phyloP scores from a whole-genome alignment of 2,113 vertebrate genomes.

The Phaethon lepturus region DNA sequence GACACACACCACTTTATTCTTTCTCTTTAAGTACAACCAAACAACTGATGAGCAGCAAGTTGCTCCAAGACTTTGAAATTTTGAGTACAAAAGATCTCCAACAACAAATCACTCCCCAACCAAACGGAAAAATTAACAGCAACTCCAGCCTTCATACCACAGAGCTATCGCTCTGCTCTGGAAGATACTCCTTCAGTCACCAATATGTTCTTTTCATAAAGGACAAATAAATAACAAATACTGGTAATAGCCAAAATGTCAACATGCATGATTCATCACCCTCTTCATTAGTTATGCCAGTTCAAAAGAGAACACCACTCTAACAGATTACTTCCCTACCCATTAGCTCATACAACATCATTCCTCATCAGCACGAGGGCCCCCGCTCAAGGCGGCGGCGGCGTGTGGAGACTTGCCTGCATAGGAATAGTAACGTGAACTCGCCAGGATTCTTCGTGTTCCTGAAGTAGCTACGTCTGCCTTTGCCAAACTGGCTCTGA shows the following conservation, averaged over 20 bases:
- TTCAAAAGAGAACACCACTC: neutral
- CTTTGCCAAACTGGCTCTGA: neutral
- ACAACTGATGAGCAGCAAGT: neutral
- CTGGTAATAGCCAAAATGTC: constrained; percentile 21
- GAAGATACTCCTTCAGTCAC: neutral
- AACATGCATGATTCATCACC: constrained; percentile 19
- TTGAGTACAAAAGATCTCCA: neutral
- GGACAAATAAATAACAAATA: constrained; percentile 32
- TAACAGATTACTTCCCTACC: neutral
- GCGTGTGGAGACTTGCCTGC: neutral
- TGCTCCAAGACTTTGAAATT: neutral
- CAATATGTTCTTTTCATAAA: neutral
- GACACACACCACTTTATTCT: neutral
- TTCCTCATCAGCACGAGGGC: neutral
- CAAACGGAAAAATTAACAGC: neutral
- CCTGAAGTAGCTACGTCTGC: neutral
- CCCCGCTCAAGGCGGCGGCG: fast-evolving
- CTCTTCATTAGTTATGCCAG: neutral
- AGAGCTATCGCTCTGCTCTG: neutral
- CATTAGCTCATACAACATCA: neutral
- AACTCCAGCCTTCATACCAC: neutral
- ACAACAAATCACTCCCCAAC: neutral
- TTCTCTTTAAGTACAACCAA: neutral
- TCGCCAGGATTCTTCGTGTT: neutral
- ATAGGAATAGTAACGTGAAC: neutral